A percentile compares a stretch with the other conserved stretches of the same genome.
These are phyloP conservation scores for Crematogaster levior DNA, from an alignment of 2,888 invertebrate species.

Conservation along the genomic window DNA sequence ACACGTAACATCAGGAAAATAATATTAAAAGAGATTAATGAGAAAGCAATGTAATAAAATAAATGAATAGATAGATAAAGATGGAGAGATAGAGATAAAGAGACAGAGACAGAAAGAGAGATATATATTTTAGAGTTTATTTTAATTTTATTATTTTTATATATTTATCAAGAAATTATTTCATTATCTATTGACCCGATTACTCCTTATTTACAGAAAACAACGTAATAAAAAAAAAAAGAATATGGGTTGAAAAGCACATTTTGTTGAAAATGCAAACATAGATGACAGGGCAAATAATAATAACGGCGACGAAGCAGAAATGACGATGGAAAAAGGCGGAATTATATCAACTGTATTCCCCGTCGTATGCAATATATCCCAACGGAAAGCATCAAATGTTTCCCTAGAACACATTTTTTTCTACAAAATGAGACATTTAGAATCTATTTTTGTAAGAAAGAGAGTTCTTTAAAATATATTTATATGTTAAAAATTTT, in stretches of 20 bases:
- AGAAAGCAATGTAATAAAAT: background rate
- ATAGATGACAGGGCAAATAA: conserved; percentile 2
- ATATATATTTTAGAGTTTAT: too few species aligned
- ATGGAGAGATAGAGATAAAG: background rate
- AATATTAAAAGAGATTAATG: background rate
- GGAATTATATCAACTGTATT: background rate
- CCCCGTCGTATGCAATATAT: background rate
- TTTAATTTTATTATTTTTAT: conserved; percentile 1
- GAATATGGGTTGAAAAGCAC: background rate
- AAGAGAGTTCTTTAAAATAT: background rate
- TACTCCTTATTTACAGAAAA: background rate
- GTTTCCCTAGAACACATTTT: background rate
- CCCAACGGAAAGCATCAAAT: conserved; percentile 1
- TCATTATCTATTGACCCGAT: conserved; percentile 1
- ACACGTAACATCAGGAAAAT: background rate
- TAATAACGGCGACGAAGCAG: conserved; percentile 2
- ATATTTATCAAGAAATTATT: background rate
- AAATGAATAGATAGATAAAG: background rate
- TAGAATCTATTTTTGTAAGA: background rate
- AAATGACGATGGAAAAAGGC: background rate
- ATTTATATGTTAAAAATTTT: background rate
- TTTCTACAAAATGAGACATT: background rate
- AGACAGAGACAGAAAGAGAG: background rate
- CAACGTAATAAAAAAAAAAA: background rate
- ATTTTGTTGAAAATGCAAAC: conserved; percentile 1